Evolutionary conservation across 2,888 invertebrate species (phyloP).

Genomic region (Cremastinae sp.): DNA sequence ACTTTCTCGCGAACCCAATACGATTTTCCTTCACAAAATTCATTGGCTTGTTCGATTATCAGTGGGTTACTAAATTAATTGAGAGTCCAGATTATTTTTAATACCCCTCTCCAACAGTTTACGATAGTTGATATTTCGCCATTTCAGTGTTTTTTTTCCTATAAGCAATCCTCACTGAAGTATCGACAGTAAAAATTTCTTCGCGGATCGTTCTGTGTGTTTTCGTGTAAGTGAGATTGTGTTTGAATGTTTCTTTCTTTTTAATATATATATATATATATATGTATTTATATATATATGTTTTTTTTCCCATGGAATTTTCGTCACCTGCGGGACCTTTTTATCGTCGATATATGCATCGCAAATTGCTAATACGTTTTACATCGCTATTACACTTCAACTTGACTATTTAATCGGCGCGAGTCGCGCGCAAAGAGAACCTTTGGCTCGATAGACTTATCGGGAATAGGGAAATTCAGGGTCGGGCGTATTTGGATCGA

Average conservation of each 20-base stretch:
- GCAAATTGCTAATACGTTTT: constrained; percentile 56
- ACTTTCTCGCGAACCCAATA: no score
- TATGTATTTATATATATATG: constrained; percentile 16
- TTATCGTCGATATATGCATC: constrained; percentile 46
- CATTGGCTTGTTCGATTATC: not conserved
- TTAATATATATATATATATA: not conserved
- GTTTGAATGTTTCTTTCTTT: not conserved
- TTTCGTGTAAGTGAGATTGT: constrained; percentile 2
- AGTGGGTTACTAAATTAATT: constrained; percentile 1
- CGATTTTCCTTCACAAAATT: no score
- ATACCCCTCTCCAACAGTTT: not conserved
- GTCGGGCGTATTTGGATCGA: constrained; percentile 20
- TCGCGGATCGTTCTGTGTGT: constrained; percentile 2
- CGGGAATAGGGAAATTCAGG: constrained; percentile 23
- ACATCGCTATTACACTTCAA: constrained; percentile 58
- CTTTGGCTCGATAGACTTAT: constrained; percentile 52
- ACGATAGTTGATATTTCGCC: no score
- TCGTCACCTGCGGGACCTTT: constrained; percentile 19
- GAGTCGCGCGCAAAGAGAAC: constrained; percentile 50
- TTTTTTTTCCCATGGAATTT: constrained; percentile 9
- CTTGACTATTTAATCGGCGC: constrained; percentile 59
- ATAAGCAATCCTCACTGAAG: not conserved
- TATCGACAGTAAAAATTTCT: constrained; percentile 12
- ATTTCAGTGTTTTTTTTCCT: not conserved
- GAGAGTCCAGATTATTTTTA: not conserved